Percentiles rank a stretch among this genome's conserved stretches.
These are phyloP conservation scores for Anthrax anthrax DNA, from an alignment of 2,888 invertebrate species.

Conservation along the genomic window DNA sequence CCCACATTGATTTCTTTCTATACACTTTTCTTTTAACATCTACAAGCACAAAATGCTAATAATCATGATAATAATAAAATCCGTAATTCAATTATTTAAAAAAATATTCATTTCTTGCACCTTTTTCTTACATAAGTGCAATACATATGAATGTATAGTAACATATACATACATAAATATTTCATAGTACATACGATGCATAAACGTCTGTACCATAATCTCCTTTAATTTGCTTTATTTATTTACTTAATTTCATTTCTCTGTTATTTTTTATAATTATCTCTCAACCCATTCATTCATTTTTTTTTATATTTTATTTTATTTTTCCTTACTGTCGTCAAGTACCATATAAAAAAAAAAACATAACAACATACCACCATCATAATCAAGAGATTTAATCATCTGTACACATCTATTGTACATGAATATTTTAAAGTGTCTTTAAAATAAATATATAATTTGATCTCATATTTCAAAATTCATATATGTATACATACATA, in stretches of 20 bases:
- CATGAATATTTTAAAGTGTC: not conserved
- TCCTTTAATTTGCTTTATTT: not conserved
- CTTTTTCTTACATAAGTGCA: not conserved
- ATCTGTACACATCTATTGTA: not conserved
- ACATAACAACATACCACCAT: not conserved
- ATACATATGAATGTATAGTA: too few relatives aligned
- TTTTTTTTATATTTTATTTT: too few relatives aligned
- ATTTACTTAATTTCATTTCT: not conserved
- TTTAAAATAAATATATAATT: not conserved
- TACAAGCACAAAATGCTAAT: not conserved
- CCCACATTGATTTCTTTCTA: too few relatives aligned
- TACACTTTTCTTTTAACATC: too few relatives aligned
- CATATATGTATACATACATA: too few relatives aligned
- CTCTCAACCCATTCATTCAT: not conserved
- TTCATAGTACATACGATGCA: too few relatives aligned
- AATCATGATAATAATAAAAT: not conserved
- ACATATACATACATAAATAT: too few relatives aligned
- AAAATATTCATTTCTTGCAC: not conserved
- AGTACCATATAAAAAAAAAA: not conserved
- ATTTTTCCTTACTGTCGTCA: not conserved
- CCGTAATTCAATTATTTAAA: not conserved
- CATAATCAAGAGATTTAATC: not conserved
- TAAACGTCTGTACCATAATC: not conserved
- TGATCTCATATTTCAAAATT: too few relatives aligned
- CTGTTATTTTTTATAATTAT: not conserved